Conservation (phyloP, 2,113 vertebrate species). For the Sturnus vulgaris region DNA sequence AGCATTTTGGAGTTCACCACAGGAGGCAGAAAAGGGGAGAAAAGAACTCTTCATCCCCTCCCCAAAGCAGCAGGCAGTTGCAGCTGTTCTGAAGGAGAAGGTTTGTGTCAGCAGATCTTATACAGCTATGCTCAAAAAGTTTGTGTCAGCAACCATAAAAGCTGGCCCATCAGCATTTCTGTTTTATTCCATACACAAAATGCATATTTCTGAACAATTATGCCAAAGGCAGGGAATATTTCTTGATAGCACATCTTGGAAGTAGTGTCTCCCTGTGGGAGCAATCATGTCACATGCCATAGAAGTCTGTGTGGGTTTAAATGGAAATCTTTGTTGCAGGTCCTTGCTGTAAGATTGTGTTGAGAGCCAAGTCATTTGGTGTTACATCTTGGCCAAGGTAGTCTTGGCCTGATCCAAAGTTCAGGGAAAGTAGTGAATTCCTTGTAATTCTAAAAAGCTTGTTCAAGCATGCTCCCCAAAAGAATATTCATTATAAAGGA, state of each 20-base stretch:
- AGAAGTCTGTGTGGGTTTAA: not conserved
- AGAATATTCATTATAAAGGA: not conserved
- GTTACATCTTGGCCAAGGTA: not conserved
- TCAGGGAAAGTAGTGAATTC: not conserved
- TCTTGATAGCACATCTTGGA: slow-evolving; percentile 45
- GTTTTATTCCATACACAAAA: slow-evolving; percentile 38
- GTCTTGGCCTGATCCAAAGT: not conserved
- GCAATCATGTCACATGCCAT: not conserved
- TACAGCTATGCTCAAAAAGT: slow-evolving; percentile 28
- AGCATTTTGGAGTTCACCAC: not conserved
- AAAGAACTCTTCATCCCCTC: not conserved
- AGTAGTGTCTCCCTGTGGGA: slow-evolving; percentile 33
- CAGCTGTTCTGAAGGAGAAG: slow-evolving; percentile 65
- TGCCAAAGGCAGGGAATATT: slow-evolving; percentile 24
- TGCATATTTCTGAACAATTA: slow-evolving; percentile 64
- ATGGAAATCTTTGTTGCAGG: not conserved
- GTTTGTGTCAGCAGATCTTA: slow-evolving; percentile 61
- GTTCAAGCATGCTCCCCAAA: not conserved
- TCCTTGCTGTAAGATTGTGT: not conserved
- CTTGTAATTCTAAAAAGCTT: not conserved
- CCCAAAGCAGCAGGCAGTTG: slow-evolving; percentile 3
- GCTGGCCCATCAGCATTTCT: slow-evolving; percentile 66
- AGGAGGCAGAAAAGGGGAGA: not conserved
- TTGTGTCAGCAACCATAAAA: slow-evolving; percentile 65
- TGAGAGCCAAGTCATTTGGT: not conserved